phyloP scores from a whole-genome alignment of 2,888 invertebrate genomes.

The Leptopilina syphax region DNA sequence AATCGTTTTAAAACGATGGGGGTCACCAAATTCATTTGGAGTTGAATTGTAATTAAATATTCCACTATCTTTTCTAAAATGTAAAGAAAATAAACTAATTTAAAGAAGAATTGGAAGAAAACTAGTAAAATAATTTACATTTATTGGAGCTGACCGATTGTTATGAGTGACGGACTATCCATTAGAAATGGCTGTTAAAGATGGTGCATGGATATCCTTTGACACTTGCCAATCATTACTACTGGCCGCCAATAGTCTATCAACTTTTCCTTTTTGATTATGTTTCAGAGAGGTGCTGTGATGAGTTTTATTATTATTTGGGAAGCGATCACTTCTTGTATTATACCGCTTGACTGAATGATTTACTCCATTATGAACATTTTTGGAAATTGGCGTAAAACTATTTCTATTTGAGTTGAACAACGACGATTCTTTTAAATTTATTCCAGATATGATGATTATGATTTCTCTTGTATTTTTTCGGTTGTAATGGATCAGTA shows the following conservation, averaged over 20 bases:
- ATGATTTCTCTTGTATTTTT: conserved; percentile 64
- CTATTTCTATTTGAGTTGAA: conserved; percentile 49
- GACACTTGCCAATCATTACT: conserved; percentile 72
- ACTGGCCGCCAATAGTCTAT: conserved; percentile 68
- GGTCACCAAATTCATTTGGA: conserved; percentile 71
- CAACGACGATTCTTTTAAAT: conserved; percentile 39
- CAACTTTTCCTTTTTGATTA: conserved; percentile 67
- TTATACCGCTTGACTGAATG: too few relatives aligned
- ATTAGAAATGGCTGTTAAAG: conserved; percentile 66
- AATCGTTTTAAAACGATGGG: conserved; percentile 77
- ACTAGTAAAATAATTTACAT: conserved; percentile 35
- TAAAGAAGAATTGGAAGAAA: conserved; percentile 33
- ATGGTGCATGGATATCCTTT: conserved; percentile 67
- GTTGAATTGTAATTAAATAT: conserved; percentile 60
- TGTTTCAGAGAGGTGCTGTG: conserved; percentile 52
- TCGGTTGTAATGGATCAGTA: conserved; percentile 71
- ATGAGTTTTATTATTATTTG: conserved; percentile 42
- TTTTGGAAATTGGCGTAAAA: background rate
- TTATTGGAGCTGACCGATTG: conserved; percentile 61
- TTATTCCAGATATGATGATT: conserved; percentile 31
- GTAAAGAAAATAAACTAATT: conserved; percentile 11
- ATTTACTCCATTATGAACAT: conserved; percentile 1
- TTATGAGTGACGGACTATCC: conserved; percentile 74
- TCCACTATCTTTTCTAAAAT: conserved; percentile 64
- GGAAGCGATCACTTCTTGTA: too few relatives aligned